Evolutionary conservation across 2,888 invertebrate species (phyloP), one percentile per base, ranked within the genome.

Genomic region (Helobdella robusta): DNA sequence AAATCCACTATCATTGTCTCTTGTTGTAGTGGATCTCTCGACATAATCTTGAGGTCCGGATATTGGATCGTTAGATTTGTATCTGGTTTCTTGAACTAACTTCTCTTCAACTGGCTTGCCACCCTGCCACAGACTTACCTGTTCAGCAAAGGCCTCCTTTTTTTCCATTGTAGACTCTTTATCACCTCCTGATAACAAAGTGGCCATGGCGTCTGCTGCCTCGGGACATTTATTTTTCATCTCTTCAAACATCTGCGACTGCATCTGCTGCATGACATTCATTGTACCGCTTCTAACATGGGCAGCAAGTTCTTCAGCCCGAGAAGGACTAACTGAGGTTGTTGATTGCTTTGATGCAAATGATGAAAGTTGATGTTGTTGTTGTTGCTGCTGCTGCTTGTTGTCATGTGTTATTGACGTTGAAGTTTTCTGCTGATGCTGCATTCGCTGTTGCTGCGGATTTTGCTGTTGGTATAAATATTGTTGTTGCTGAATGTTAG

Each of bases 191-290:
- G 46, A 46, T 8, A 62, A 8, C 34, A 62, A 30, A 2, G 62
- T 34, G 25, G 48, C 50, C 28, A 62, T 30, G 32, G 44, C 30
- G 44, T 62, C 62, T 18, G 48, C 32, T 11, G 50, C 62, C 34
- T 62, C 44, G 11, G 62, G 62, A 62, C 62, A 62, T 35, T 44
- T 25, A 20, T n/a, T 1, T n/a, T 62, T 62, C 32, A 62, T 46
- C n/a, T 62, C 44, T n/a, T 44, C 18, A 32, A 62, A 3, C 62
- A 62, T 62, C 28, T 34, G 62, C 6, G 48, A 32, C 50, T 62
- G 44, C 62, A 62, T 62, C 48, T 62, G 62, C n/a, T 32, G 36
- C 28, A 62, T 46, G 15, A 50, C 50, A 15, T 28, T 4, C 62
- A 48, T 30, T 2, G 62, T 62, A 35, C 46, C 35, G 28, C 1